Conservation (phyloP, 1,140 invertebrate species). For the Hylyphantes graminicola region DNA sequence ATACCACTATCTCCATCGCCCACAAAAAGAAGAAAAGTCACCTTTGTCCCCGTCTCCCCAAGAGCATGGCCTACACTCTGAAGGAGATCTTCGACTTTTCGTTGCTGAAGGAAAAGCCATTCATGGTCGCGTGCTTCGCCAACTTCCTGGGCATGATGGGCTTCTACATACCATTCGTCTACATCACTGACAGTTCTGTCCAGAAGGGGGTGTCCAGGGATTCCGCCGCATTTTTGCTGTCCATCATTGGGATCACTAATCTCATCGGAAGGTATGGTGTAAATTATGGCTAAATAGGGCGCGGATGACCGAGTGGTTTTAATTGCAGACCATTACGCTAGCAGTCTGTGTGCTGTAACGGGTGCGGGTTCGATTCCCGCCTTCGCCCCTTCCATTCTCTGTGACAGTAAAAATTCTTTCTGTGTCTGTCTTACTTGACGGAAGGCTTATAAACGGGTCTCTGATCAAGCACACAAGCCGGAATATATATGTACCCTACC, state of each 20-base stretch:
- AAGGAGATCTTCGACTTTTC: slow-evolving; percentile 92
- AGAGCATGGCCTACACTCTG: slow-evolving; percentile 65
- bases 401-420: too few relatives aligned
- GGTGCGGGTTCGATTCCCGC: too few relatives aligned
- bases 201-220: slow-evolving; percentile 74
- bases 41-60: slow-evolving; percentile 41
- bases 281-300: too few relatives aligned
- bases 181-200: slow-evolving; percentile 85
- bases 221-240: slow-evolving; percentile 87
- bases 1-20: not conserved
- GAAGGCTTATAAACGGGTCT: too few relatives aligned
- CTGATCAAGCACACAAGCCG: too few relatives aligned
- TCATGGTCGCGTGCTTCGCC: slow-evolving; percentile 91
- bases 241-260: slow-evolving; percentile 74
- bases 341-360: too few relatives aligned
- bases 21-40: not conserved
- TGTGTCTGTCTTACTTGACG: too few relatives aligned
- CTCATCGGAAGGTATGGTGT: not conserved
- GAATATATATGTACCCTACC: too few relatives aligned
- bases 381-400: too few relatives aligned
- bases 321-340: too few relatives aligned
- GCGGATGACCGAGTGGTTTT: too few relatives aligned
- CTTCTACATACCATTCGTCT: slow-evolving; percentile 95
- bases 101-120: slow-evolving; percentile 88
- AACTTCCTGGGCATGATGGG: slow-evolving; percentile 95